These are phyloP conservation scores for Idaea biselata DNA, from an alignment of 2,888 invertebrate genomes.

Conservation along the genomic window DNA sequence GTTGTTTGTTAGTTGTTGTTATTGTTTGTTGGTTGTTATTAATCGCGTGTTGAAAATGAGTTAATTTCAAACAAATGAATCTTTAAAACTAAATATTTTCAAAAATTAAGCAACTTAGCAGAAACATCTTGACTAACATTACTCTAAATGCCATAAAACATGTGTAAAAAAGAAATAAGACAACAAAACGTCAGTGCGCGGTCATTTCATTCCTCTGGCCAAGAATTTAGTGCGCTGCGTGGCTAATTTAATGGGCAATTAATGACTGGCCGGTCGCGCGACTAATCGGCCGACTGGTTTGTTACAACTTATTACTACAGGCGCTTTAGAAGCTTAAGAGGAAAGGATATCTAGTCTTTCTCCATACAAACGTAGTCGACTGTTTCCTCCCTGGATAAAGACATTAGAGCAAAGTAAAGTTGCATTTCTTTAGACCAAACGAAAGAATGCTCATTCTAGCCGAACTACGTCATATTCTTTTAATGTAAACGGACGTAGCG, in stretches of 20 bases:
- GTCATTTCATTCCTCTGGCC: conserved; percentile 55
- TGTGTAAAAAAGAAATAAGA: not conserved
- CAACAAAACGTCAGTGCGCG: conserved; percentile 18
- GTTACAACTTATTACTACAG: conserved; percentile 8
- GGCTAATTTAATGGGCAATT: conserved; percentile 61
- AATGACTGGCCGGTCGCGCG: conserved; percentile 52
- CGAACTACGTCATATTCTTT: too few relatives aligned
- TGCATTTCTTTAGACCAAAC: too few relatives aligned
- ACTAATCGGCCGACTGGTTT: conserved; percentile 52
- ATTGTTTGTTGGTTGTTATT: too few relatives aligned
- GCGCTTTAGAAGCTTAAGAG: conserved; percentile 8
- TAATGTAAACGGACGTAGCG: too few relatives aligned
- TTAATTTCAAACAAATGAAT: too few relatives aligned
- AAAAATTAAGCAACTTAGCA: not conserved
- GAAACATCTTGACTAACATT: not conserved
- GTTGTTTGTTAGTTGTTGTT: too few relatives aligned
- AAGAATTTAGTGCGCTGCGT: conserved; percentile 56
- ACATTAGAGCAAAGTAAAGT: too few relatives aligned
- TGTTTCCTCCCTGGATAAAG: too few relatives aligned
- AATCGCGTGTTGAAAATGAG: too few relatives aligned
- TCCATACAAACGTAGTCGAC: too few relatives aligned
- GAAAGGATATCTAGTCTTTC: too few relatives aligned
- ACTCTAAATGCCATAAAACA: not conserved
- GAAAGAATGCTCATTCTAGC: too few relatives aligned
- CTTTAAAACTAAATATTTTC: not conserved